Evolutionary conservation across 1,140 invertebrate species (phyloP).

Genomic region (Drosophila equinoxialis): DNA sequence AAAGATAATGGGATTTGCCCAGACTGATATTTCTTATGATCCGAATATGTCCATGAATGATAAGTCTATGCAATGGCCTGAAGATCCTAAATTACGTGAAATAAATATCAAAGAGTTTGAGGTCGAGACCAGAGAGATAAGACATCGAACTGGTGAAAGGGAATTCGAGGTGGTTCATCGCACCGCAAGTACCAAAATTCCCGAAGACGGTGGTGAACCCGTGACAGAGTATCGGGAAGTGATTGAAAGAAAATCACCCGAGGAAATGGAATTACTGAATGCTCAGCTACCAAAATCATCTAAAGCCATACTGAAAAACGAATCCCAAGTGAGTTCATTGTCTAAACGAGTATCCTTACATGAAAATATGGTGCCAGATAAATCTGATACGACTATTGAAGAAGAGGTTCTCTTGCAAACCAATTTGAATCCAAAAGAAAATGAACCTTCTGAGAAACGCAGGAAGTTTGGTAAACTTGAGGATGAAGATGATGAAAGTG

Average conservation of each 20-base stretch:
- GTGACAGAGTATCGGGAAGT: not conserved
- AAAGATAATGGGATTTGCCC: not conserved
- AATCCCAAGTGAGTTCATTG: not conserved
- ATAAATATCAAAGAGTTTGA: not conserved
- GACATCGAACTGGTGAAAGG: constrained; percentile 7
- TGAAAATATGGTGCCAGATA: too few relatives aligned
- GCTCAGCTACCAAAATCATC: not conserved
- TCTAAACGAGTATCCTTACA: too few relatives aligned
- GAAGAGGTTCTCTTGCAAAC: not conserved
- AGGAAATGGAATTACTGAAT: not conserved
- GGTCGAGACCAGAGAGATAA: constrained; percentile 2
- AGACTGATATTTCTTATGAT: not conserved
- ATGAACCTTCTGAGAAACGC: not conserved
- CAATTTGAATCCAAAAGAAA: too few relatives aligned
- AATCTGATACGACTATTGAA: not conserved
- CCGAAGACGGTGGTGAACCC: not conserved
- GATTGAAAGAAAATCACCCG: not conserved
- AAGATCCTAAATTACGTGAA: not conserved
- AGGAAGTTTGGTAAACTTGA: not conserved
- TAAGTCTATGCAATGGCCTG: constrained; percentile 1
- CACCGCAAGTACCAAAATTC: not conserved
- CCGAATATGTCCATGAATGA: not conserved
- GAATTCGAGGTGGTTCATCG: constrained; percentile 5
- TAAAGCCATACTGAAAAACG: not conserved
- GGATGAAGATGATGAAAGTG: not conserved